Evolutionary conservation across 2,113 vertebrate species (phyloP).

Genomic region (Microcebus ravelobensis): DNA sequence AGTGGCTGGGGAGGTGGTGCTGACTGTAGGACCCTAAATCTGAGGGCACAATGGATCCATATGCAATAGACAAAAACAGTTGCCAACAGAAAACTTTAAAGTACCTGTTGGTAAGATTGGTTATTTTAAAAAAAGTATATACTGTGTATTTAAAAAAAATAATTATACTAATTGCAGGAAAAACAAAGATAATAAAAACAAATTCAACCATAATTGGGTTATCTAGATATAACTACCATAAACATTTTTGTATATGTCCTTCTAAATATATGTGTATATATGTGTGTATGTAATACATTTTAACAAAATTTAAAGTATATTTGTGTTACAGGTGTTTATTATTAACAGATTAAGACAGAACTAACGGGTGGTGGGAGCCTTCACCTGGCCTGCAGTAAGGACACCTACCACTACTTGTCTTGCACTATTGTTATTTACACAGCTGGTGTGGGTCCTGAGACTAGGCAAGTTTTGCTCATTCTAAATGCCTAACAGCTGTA

Average conservation of each 20-base stretch:
- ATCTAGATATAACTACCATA: neutral
- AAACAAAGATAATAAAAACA: neutral
- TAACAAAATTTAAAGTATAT: neutral
- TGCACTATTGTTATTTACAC: neutral
- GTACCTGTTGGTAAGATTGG: neutral
- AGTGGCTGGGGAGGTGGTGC: neutral
- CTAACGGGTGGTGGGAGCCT: neutral
- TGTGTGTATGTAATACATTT: neutral
- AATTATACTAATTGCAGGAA: neutral
- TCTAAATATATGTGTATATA: neutral
- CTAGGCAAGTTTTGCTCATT: neutral
- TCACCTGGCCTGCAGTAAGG: neutral
- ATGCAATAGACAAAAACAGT: neutral
- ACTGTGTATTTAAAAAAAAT: neutral
- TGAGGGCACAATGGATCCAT: neutral
- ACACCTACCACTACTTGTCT: neutral
- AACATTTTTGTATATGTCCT: neutral
- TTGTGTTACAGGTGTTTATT: neutral
- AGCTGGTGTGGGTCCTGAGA: neutral
- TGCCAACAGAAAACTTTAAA: neutral
- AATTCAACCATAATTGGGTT: neutral
- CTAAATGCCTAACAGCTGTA: neutral
- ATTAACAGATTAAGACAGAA: neutral
- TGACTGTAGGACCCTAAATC: neutral
- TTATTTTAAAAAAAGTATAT: neutral